A percentile compares a stretch with the other conserved stretches of the same genome.
phyloP scores from a whole-genome alignment of 2,888 invertebrate species.

The Dicyrtomina minuta region DNA sequence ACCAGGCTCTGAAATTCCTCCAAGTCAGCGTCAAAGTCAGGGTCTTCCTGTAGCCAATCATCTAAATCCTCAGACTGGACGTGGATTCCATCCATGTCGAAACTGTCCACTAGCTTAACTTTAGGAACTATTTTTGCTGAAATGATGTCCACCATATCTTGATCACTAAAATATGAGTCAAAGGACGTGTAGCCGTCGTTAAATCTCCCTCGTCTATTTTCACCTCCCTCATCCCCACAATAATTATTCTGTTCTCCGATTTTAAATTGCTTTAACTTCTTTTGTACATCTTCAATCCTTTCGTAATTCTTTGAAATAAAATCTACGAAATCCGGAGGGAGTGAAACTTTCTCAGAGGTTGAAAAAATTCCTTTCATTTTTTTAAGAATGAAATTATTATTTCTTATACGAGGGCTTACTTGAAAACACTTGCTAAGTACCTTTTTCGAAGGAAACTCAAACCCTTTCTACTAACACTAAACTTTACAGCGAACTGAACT shows the following conservation, averaged over 20 bases:
- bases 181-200: conserved; percentile 35
- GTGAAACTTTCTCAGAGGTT: conserved; percentile 13
- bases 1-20: conserved; percentile 16
- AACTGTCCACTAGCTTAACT: conserved; percentile 27
- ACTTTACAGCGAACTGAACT: too few relatives aligned
- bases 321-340: conserved; percentile 45
- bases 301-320: conserved; percentile 50
- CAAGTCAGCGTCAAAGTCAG: conserved; percentile 24
- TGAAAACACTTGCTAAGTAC: too few relatives aligned
- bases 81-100: conserved; percentile 30
- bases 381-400: too few relatives aligned
- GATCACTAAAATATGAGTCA: conserved; percentile 47
- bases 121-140: conserved; percentile 47
- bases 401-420: too few relatives aligned
- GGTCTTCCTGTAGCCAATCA: neutral
- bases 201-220: neutral
- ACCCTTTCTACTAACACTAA: too few relatives aligned
- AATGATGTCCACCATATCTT: conserved; percentile 44
- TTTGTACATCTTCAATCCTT: conserved; percentile 45
- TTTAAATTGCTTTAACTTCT: conserved; percentile 47
- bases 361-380: neutral
- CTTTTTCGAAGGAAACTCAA: too few relatives aligned
- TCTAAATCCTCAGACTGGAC: conserved; percentile 27
- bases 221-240: neutral
- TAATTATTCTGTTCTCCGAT: neutral